A percentile compares a stretch with the other conserved stretches of the same genome.
These are phyloP conservation scores for Epinephelus lanceolatus DNA, from an alignment of 2,113 vertebrate genomes.

Conservation along the genomic window DNA sequence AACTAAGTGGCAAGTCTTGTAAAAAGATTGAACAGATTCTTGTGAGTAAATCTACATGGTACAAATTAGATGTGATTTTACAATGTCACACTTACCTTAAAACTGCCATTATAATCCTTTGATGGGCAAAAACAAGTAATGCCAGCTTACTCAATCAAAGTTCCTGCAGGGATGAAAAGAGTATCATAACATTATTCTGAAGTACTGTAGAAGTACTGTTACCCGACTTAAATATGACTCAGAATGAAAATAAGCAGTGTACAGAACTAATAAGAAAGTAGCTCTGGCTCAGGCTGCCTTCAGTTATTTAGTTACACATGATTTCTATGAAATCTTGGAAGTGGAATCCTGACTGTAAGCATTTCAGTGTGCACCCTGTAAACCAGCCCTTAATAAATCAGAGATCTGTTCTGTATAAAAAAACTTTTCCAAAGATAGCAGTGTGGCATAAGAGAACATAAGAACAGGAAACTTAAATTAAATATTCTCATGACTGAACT, in stretches of 20 bases:
- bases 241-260: neutral
- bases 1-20: conserved; percentile 17
- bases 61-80: conserved; percentile 5
- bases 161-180: conserved; percentile 6
- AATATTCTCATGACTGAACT: neutral
- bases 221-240: neutral
- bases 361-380: neutral
- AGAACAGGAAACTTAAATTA: neutral
- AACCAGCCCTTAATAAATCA: neutral
- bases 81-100: conserved; percentile 9
- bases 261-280: neutral
- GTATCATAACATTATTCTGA: neutral
- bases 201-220: neutral
- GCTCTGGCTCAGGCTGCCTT: neutral
- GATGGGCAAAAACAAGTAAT: neutral
- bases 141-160: neutral
- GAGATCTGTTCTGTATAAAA: neutral
- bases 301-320: neutral
- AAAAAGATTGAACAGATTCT: neutral
- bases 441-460: too few relatives aligned
- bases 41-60: neutral
- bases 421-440: neutral
- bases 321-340: neutral
- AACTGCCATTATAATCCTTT: neutral
- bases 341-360: neutral